phyloP scores from a whole-genome alignment of 2,113 vertebrate species.

The Anolis sagrei region DNA sequence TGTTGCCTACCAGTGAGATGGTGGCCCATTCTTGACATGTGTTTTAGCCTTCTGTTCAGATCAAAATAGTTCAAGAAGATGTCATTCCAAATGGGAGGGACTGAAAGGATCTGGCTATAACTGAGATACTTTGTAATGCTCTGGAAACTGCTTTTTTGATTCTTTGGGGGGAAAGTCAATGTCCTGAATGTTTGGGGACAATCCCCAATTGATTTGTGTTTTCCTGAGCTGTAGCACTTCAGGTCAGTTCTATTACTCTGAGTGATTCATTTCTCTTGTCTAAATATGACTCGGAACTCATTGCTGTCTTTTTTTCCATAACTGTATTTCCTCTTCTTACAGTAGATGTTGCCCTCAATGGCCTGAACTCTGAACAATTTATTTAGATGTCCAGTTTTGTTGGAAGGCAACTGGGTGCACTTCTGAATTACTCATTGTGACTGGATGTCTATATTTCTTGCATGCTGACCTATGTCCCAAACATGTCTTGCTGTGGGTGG shows the following conservation, averaged over 20 bases:
- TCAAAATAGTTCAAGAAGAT: no score
- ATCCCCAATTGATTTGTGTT: background rate
- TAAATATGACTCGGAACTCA: background rate
- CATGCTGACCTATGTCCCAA: background rate
- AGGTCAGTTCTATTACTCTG: background rate
- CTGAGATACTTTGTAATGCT: background rate
- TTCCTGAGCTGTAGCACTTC: background rate
- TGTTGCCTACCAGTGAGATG: no score
- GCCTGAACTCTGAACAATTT: background rate
- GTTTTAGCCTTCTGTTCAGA: no score
- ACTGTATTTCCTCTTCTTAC: constrained; percentile 16
- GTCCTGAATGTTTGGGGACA: background rate
- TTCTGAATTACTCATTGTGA: constrained; percentile 19
- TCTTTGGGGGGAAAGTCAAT: background rate
- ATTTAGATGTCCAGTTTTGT: background rate
- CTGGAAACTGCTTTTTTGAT: background rate
- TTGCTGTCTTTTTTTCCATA: background rate
- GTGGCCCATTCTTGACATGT: no score
- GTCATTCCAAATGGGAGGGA: background rate
- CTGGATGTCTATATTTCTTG: background rate
- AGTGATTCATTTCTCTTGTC: background rate
- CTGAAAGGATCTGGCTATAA: background rate
- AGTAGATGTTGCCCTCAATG: background rate
- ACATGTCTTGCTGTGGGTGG: background rate
- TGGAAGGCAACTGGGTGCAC: background rate